These are phyloP conservation scores for Cyclura pinguis DNA, from an alignment of 2,797 vertebrate species.

Conservation along the genomic window DNA sequence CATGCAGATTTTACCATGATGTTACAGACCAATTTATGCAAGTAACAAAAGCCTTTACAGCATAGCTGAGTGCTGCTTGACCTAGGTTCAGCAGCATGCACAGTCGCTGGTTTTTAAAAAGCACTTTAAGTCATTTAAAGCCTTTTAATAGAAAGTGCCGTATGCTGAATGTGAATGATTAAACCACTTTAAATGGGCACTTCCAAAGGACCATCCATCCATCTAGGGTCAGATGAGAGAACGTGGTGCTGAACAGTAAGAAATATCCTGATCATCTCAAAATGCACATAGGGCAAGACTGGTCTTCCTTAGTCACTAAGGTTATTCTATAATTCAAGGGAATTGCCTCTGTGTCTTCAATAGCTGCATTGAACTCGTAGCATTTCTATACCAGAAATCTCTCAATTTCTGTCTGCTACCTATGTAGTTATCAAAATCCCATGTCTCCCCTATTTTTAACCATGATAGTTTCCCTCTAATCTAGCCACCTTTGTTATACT, in stretches of 20 bases:
- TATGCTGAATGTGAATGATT: constrained; percentile 16
- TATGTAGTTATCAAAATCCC: neutral
- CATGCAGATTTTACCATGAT: neutral
- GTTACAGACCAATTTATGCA: neutral
- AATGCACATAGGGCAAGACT: neutral
- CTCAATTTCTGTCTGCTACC: neutral
- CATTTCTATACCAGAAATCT: neutral
- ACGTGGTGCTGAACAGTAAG: neutral
- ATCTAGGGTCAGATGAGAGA: constrained; percentile 25
- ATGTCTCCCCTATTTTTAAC: neutral
- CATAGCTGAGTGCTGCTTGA: constrained; percentile 21
- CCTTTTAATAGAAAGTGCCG: constrained; percentile 24
- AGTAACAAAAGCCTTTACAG: neutral
- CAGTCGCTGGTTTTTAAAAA: constrained; percentile 35
- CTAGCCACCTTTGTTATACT: neutral
- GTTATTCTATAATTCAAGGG: neutral
- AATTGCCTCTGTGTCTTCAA: neutral
- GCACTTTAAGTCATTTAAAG: constrained; percentile 33
- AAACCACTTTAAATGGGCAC: constrained; percentile 21
- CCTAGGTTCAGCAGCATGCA: constrained; percentile 8
- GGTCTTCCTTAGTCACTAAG: neutral
- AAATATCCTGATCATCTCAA: neutral
- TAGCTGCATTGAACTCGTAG: neutral
- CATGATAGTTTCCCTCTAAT: neutral
- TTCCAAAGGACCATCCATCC: constrained; percentile 11